Conservation (phyloP, 2,888 invertebrate genomes). For the Phaonia tiefii region DNA sequence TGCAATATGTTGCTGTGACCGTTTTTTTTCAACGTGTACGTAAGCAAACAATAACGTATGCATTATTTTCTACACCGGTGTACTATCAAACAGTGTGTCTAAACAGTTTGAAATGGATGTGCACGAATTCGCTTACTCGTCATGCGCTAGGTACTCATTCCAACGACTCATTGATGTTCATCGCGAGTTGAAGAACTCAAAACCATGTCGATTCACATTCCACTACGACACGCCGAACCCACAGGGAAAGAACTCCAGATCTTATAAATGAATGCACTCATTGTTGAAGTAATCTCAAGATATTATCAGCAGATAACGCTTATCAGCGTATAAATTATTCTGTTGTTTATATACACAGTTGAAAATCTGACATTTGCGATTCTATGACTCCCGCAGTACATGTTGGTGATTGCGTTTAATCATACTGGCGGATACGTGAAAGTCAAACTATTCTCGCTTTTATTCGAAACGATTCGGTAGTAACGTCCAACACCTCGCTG, state of each 20-base stretch:
- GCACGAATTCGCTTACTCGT: no score
- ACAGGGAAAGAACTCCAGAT: slow-evolving; percentile 41
- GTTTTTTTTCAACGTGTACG: no score
- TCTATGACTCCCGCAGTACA: slow-evolving; percentile 55
- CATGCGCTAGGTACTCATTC: no score
- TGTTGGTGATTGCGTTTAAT: slow-evolving; percentile 33
- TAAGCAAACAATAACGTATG: no score
- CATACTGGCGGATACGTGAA: slow-evolving; percentile 43
- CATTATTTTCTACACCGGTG: no score
- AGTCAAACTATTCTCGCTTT: slow-evolving; percentile 39
- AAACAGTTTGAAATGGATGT: no score
- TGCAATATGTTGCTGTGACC: no score
- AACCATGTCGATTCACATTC: neutral
- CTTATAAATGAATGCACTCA: slow-evolving; percentile 54
- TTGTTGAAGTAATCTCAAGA: slow-evolving; percentile 56
- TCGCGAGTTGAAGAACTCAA: slow-evolving; percentile 29
- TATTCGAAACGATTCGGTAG: slow-evolving; percentile 35
- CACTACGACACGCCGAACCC: slow-evolving; percentile 6
- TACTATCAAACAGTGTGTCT: no score
- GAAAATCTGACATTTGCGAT: slow-evolving; percentile 60
- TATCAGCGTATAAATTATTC: slow-evolving; percentile 63
- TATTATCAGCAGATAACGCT: slow-evolving; percentile 63
- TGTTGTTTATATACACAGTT: slow-evolving; percentile 47
- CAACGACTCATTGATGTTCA: neutral
- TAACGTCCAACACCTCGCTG: slow-evolving; percentile 6